These are phyloP conservation scores for Tringa solitaria DNA, from an alignment of 2,113 vertebrate species.

Conservation along the genomic window DNA sequence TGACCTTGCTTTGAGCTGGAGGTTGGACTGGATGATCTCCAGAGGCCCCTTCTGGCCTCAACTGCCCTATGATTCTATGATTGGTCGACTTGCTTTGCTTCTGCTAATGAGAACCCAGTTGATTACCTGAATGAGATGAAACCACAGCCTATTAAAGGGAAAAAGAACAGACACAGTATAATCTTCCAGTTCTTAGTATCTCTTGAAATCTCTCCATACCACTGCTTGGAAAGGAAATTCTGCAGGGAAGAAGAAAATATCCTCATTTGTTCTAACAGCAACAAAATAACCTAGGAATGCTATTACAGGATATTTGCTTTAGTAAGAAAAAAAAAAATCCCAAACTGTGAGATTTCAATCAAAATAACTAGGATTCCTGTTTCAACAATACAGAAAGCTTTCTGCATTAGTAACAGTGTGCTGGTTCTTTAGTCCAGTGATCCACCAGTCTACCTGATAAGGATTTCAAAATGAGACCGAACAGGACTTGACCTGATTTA, in stretches of 20 bases:
- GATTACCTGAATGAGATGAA: conserved; percentile 91
- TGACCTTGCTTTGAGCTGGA: background rate
- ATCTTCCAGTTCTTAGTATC: conserved; percentile 94
- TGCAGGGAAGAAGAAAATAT: conserved; percentile 21
- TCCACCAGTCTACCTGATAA: accelerated
- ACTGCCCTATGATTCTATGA: background rate
- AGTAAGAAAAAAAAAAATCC: background rate
- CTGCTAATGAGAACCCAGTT: background rate
- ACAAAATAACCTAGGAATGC: background rate
- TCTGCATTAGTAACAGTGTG: background rate
- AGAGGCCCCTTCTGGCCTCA: background rate
- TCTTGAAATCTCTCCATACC: conserved; percentile 94
- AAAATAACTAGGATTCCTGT: background rate
- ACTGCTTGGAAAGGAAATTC: conserved; percentile 86
- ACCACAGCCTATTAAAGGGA: conserved; percentile 87
- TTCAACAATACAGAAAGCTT: background rate
- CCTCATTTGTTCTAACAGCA: background rate
- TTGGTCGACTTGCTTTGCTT: background rate
- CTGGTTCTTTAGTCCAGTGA: background rate
- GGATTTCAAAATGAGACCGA: background rate
- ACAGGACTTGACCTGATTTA: background rate
- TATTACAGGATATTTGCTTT: background rate
- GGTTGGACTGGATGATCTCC: background rate
- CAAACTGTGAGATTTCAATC: background rate
- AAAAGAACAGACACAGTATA: conserved; percentile 87